phyloP scores from a whole-genome alignment of 2,888 invertebrate genomes.

The Agonum fuliginosum region DNA sequence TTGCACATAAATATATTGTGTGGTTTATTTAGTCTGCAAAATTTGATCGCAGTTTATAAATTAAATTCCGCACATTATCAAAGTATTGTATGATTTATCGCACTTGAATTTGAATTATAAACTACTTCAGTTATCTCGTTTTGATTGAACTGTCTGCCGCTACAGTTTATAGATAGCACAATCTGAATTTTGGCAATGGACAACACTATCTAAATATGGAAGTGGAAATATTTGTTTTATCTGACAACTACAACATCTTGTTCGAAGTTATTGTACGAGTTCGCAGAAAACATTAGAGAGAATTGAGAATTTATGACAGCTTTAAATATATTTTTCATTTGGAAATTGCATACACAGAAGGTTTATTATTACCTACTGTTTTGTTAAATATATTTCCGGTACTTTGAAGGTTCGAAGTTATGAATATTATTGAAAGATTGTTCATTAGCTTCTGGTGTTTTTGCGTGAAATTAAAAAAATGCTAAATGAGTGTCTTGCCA shows the following conservation, averaged over 20 bases:
- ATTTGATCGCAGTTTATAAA: too few species aligned
- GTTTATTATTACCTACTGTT: not conserved
- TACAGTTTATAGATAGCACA: not conserved
- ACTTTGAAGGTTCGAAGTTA: too few species aligned
- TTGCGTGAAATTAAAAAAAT: too few species aligned
- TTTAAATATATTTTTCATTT: conserved; percentile 24
- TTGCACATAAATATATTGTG: too few species aligned
- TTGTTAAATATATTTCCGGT: too few species aligned
- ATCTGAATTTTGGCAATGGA: conserved; percentile 14
- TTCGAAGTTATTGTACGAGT: not conserved
- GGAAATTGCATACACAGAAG: not conserved
- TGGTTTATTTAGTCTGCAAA: too few species aligned
- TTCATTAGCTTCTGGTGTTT: too few species aligned
- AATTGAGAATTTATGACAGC: not conserved
- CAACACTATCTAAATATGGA: conserved; percentile 9
- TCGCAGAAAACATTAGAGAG: not conserved
- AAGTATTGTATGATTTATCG: too few species aligned
- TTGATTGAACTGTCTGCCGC: not conserved
- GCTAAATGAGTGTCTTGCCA: too few species aligned
- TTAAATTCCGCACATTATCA: too few species aligned
- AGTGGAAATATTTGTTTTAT: conserved; percentile 10
- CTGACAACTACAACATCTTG: conserved; percentile 7
- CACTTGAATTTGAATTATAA: too few species aligned
- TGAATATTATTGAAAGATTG: not conserved
- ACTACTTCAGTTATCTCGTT: not conserved